Evolutionary conservation across 2,113 vertebrate species (phyloP).

Genomic region (Ammodytes dubius): DNA sequence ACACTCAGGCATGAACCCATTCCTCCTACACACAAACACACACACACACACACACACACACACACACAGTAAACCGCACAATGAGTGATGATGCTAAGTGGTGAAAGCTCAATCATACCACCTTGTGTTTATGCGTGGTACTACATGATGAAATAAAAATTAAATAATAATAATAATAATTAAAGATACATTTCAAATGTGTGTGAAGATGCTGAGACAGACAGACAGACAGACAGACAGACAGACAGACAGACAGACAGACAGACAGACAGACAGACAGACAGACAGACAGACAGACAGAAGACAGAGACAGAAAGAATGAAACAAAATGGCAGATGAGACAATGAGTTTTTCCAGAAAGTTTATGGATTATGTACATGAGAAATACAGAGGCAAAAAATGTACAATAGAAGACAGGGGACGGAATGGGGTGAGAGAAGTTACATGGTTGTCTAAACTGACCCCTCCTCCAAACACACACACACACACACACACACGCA

Average conservation of each 20-base stretch:
- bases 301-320: constrained; percentile 10
- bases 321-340: constrained; percentile 29
- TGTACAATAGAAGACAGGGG: constrained; percentile 58
- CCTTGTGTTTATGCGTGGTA: constrained; percentile 48
- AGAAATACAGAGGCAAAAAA: constrained; percentile 68
- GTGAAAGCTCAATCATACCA: constrained; percentile 50
- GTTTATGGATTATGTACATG: constrained; percentile 81
- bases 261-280: constrained; percentile 7
- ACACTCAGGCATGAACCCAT: constrained; percentile 35
- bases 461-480: not conserved
- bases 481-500: too few relatives aligned
- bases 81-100: not conserved
- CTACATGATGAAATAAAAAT: not conserved
- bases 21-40: constrained; percentile 3
- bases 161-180: too few relatives aligned
- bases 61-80: not conserved
- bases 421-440: constrained; percentile 40
- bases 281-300: not conserved
- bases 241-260: too few relatives aligned
- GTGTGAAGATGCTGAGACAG: not conserved
- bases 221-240: not conserved
- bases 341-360: constrained; percentile 72
- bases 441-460: constrained; percentile 21
- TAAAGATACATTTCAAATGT: too few relatives aligned
- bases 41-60: not conserved